Base-by-base conservation (phyloP, 2,888 invertebrate genomes). In the Cephus pygmeus region DNA sequence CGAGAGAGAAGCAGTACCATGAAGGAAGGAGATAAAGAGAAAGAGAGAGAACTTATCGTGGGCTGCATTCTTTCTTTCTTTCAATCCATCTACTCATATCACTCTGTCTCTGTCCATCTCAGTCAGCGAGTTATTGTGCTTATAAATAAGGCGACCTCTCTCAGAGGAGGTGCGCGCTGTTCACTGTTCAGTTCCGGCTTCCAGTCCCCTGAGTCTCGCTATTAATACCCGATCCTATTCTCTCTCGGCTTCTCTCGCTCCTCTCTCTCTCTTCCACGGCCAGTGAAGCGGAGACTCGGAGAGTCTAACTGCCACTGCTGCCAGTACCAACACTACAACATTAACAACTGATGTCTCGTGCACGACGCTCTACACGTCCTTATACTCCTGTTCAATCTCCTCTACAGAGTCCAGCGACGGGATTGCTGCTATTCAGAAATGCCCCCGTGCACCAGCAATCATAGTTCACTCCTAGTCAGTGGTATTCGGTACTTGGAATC, bases 111-210 rank as follows among this genome's bases (percentile, higher is more conserved):
- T 79, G 74, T 40, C 75, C 79, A 79, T 79, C 81, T 80, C 83
- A 80, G 76, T 79, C 81, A 77, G 81, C 78, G 80, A 78, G 84
- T 84, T 81, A 85, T 84, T 84, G 84, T 83, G 83, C 84, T 85
- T 85, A 84, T 85, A 85, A 84, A 84, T 84, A 85, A 84, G 84
- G 81, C 79, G 76, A 79, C 75, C 80, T 79, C 73, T 81, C 80
- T 77, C 76, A 73, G 34, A 74, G 74, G 74, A 74, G 74, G 74
- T 34, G 36, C 35, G 80, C 56, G 23, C 56, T 56, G 56, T 56
- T 56, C 56, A 56, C 77, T 83, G 79, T 84, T 86, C 85, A 86
- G 89, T 90, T 89, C 90, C 90, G 90, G 89, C 89, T 90, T 89
- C 89, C 90, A 89, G 87, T 85, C 85, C 85, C 83, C 84, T 83